A percentile compares a stretch with the other conserved stretches of the same genome.
Conservation (phyloP, 1,140 invertebrate species). For the Brachionus manjavacas region DNA sequence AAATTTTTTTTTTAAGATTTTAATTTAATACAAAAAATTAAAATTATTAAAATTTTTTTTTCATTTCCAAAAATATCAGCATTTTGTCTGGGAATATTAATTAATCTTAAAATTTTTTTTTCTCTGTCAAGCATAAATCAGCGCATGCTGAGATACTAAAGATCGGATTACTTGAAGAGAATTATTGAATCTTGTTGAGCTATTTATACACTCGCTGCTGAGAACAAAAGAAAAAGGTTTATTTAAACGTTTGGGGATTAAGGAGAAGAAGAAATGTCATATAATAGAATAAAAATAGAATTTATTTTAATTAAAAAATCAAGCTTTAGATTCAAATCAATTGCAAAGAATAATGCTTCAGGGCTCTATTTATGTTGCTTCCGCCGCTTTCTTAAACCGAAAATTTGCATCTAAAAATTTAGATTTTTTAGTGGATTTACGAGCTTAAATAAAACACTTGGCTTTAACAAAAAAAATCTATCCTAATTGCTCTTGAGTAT, state of each 20-base stretch:
- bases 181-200: not conserved
- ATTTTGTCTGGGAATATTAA: not conserved
- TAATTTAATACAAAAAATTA: not conserved
- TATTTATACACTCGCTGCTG: not conserved
- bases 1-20: not conserved
- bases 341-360: not conserved
- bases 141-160: not conserved
- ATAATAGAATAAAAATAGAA: not conserved
- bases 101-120: not conserved
- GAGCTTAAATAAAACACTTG: not conserved
- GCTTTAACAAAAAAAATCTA: not conserved
- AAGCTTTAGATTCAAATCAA: not conserved
- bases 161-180: not conserved
- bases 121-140: not conserved
- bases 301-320: not conserved
- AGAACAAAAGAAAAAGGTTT: not conserved
- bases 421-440: not conserved
- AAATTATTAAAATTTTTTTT: too few relatives aligned
- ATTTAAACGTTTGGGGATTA: not conserved
- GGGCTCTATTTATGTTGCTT: not conserved
- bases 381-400: not conserved
- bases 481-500: not conserved
- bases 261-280: not conserved
- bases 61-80: not conserved
- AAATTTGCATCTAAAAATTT: not conserved